These are phyloP conservation scores for Diarsia dahlii DNA, from an alignment of 2,888 invertebrate genomes.

Conservation along the genomic window DNA sequence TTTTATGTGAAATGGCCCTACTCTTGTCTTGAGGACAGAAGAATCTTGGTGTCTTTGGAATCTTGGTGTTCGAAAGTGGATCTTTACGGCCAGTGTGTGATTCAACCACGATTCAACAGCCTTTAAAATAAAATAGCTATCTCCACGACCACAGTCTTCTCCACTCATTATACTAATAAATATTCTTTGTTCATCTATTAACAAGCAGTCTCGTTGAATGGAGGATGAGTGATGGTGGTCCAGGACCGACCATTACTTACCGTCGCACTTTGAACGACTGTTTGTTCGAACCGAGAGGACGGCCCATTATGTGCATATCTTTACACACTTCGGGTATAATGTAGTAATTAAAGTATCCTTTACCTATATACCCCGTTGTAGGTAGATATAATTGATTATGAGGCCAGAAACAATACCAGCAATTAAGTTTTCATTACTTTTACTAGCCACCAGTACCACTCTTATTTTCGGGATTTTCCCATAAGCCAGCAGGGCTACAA, in stretches of 20 bases:
- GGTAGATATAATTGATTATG: neutral
- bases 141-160: neutral
- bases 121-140: neutral
- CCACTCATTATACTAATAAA: neutral
- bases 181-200: constrained; percentile 1
- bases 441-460: too few relatives aligned
- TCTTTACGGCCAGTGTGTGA: neutral
- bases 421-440: neutral
- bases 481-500: too few relatives aligned
- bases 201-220: constrained; percentile 7
- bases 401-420: neutral
- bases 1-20: too few relatives aligned
- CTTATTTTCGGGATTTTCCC: too few relatives aligned
- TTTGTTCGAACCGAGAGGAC: constrained; percentile 3
- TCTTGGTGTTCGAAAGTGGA: too few relatives aligned
- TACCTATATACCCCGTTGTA: neutral
- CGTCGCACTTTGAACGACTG: constrained; percentile 30
- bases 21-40: too few relatives aligned
- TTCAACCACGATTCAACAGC: neutral
- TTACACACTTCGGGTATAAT: neutral
- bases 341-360: constrained; percentile 4
- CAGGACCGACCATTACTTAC: constrained; percentile 34
- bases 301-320: neutral
- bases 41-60: too few relatives aligned
- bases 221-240: constrained; percentile 31